Evolutionary conservation across 2,113 vertebrate genomes (phyloP).

Genomic region (Neoarius graeffei): DNA sequence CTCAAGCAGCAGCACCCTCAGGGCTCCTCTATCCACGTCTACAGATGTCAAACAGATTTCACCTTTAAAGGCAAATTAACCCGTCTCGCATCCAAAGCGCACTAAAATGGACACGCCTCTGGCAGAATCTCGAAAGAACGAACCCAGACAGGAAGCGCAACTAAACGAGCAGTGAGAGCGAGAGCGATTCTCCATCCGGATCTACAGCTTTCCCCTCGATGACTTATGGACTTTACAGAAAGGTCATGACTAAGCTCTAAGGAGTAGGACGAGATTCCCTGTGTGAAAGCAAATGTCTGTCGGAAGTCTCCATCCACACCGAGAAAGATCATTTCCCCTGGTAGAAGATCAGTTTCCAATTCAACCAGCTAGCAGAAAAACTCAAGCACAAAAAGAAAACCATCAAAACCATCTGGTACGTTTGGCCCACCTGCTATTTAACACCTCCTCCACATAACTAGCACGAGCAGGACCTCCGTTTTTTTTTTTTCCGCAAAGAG

Average conservation of each 20-base stretch:
- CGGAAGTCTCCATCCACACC: background rate
- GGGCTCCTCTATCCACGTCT: background rate
- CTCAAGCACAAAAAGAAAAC: background rate
- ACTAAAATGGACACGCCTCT: background rate
- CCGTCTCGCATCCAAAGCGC: background rate
- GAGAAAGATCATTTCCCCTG: background rate
- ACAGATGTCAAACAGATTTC: background rate
- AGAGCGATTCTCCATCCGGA: background rate
- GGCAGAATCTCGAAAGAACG: background rate
- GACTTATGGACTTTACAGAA: background rate
- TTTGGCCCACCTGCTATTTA: background rate
- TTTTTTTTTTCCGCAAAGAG: background rate
- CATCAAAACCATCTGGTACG: background rate
- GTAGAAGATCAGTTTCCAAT: background rate
- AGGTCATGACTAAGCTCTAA: background rate
- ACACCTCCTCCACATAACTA: background rate
- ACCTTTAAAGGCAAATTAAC: background rate
- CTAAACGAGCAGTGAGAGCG: background rate
- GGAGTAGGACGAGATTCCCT: background rate
- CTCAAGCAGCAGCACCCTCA: slow-evolving; percentile 4
- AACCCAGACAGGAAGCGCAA: background rate
- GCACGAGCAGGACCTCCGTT: background rate
- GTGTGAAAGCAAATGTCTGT: background rate
- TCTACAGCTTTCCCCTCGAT: background rate
- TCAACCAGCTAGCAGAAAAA: background rate